Percentiles rank a stretch among this genome's conserved stretches.
Conservation (phyloP, 2,113 vertebrate genomes). For the Syngnathus floridae region DNA sequence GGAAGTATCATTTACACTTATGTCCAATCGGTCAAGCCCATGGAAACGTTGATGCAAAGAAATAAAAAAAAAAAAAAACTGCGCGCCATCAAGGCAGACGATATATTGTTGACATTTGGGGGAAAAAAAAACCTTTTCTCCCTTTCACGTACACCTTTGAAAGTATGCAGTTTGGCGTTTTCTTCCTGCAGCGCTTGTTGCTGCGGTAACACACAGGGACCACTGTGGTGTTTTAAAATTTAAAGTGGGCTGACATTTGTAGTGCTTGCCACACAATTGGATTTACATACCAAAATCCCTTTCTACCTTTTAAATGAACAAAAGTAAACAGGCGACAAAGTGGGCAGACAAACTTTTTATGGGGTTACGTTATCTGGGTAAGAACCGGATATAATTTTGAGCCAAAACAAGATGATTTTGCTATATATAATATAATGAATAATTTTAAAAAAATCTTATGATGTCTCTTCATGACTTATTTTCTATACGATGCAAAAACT, state of each 20-base stretch:
- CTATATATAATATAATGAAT: neutral
- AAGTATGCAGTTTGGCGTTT: constrained; percentile 49
- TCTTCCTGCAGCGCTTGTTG: constrained; percentile 52
- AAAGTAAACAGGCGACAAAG: neutral
- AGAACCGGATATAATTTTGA: neutral
- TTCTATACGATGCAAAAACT: neutral
- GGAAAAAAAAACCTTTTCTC: constrained; percentile 1
- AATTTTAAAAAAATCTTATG: neutral
- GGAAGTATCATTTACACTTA: constrained; percentile 40
- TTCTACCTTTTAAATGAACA: constrained; percentile 11
- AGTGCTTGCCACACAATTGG: constrained; percentile 33
- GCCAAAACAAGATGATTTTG: neutral
- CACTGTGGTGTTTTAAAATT: constrained; percentile 41
- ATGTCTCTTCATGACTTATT: neutral
- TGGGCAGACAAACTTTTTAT: neutral
- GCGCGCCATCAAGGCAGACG: neutral
- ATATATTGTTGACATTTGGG: constrained; percentile 12
- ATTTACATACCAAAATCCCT: constrained; percentile 20
- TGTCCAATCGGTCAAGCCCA: constrained; percentile 32
- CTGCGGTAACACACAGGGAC: constrained; percentile 56
- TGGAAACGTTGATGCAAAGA: constrained; percentile 49
- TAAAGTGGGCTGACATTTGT: constrained; percentile 57
- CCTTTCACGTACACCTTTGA: constrained; percentile 25
- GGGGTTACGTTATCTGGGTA: neutral
- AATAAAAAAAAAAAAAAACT: neutral